Evolutionary conservation across 2,113 vertebrate genomes (phyloP).

Genomic region (Cyanoramphus novaezelandiae): DNA sequence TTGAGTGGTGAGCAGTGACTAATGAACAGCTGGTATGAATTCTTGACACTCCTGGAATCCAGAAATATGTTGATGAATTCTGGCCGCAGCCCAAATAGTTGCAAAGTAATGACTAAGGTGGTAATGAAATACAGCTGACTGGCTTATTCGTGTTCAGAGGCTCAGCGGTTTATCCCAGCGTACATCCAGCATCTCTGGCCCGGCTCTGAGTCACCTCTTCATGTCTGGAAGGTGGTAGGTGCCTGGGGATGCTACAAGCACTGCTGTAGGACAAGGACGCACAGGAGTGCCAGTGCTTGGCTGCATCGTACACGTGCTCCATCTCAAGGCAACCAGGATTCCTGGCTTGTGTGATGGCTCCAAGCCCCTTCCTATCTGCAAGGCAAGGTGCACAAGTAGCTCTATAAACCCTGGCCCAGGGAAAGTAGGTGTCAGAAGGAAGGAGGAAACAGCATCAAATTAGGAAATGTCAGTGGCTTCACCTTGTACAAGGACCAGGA

Average conservation of each 20-base stretch:
- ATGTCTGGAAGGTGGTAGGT: background rate
- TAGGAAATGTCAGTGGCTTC: background rate
- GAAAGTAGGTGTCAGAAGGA: background rate
- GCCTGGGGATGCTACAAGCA: background rate
- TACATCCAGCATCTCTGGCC: background rate
- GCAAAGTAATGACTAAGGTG: conserved; percentile 52
- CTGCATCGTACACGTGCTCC: fast-evolving
- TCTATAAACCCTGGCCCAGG: background rate
- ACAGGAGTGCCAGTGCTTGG: fast-evolving
- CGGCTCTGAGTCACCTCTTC: background rate
- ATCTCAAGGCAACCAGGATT: background rate
- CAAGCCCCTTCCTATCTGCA: background rate
- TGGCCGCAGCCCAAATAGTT: conserved; percentile 52
- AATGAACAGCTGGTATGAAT: conserved; percentile 66
- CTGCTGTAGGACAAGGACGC: fast-evolving
- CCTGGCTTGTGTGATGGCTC: background rate
- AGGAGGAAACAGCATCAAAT: background rate
- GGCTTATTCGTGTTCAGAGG: background rate
- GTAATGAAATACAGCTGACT: conserved; percentile 50
- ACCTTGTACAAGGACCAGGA: background rate
- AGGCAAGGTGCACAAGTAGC: background rate
- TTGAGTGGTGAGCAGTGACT: conserved; percentile 41
- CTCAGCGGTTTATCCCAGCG: background rate
- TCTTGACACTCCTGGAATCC: conserved; percentile 49
- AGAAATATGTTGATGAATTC: conserved; percentile 59